Evolutionary conservation across 1,140 invertebrate species (phyloP), one percentile per base, ranked within the genome.

Genomic region (Philotrypesis tridentata): DNA sequence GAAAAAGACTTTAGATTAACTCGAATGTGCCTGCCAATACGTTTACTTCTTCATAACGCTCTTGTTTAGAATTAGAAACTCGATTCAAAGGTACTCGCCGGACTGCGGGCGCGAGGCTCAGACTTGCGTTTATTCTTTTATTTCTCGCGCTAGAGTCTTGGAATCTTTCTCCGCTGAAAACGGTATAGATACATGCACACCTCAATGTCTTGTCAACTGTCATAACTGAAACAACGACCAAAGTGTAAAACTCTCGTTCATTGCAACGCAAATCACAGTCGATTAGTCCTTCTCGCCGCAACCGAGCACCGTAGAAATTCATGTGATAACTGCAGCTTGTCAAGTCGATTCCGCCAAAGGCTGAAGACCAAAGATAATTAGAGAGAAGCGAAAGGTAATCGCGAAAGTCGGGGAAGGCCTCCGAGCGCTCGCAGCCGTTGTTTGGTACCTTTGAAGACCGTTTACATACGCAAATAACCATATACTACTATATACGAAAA

Each of bases 1-100:
- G 78, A 83, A 83, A 73, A 75, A 29, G 33, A 82, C 84, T 87
- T 85, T 90, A 86, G 87, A 91, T 90, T 91, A 92, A 91, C 88
- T 90, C 89, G 89, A 91, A 91, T 91, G 90, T 92, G 90, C 90
- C 89, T 91, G 90, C 89, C 75, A 89, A 89, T 90, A 86, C 90
- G 86, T 91, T 91, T 91, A 90, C 87, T 89, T 90, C 86, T 89
- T 90, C 85, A 88, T 88, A 90, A 87, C 88, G 90, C 88, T 90
- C 89, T 88, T 91, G 87, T 90, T 90, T 80, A 83, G 87, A 89
- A 88, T 84, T 90, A 89, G 87, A 87, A 87, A 88, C 87, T 84
- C 17, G 80, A 87, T 89, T 86, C 89, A 88, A 89, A 91, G 90
- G 88, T 85, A 91, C 90, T 90, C 86, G 84, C 85, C 88, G 68